Evolutionary conservation across 2,888 invertebrate species (phyloP).

Genomic region (Andrena dorsata): DNA sequence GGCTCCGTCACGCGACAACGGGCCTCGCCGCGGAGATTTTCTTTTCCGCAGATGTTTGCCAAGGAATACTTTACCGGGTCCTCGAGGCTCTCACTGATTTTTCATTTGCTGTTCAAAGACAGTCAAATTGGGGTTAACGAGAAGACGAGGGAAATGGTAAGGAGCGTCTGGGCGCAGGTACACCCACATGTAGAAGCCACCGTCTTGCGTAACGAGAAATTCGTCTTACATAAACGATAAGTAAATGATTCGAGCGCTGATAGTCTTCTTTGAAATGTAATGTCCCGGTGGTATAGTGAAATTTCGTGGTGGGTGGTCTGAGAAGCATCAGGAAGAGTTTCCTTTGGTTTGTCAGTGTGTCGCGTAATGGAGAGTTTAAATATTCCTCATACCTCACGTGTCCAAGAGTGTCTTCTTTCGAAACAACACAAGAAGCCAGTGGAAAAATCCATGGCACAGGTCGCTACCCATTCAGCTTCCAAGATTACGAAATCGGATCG

Average conservation of each 20-base stretch:
- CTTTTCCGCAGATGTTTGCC: conserved; percentile 5
- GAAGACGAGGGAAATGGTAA: neutral
- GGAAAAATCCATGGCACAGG: neutral
- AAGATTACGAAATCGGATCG: conserved; percentile 53
- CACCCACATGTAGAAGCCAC: neutral
- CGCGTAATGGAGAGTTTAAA: neutral
- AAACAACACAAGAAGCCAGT: neutral
- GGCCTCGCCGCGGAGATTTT: conserved; percentile 17
- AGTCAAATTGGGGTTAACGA: neutral
- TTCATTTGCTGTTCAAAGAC: neutral
- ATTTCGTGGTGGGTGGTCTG: conserved; percentile 1
- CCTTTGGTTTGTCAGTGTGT: neutral
- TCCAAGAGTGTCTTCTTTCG: neutral
- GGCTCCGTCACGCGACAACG: conserved; percentile 32
- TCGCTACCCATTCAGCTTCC: conserved; percentile 13
- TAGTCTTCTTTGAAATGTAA: neutral
- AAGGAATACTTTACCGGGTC: neutral
- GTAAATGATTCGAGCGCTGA: neutral
- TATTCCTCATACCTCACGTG: neutral
- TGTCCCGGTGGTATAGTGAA: neutral
- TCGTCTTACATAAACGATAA: conserved; percentile 29
- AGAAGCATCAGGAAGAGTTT: neutral
- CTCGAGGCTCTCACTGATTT: neutral
- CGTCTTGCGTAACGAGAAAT: conserved; percentile 17
- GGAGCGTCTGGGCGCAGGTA: neutral